Evolutionary conservation across 2,797 vertebrate species (phyloP).

Genomic region (Prionace glauca): DNA sequence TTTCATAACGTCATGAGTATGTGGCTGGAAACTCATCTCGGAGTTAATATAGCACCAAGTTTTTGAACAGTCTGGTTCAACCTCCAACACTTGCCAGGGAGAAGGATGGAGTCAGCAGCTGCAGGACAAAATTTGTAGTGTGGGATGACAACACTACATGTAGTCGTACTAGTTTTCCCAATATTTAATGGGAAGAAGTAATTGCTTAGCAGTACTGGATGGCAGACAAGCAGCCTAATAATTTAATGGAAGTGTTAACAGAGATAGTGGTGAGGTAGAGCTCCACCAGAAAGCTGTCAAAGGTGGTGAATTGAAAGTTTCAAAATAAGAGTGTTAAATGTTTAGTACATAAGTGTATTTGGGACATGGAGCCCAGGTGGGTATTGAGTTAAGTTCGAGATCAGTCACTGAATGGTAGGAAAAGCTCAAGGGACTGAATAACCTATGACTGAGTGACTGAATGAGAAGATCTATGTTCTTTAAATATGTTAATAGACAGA

Average conservation of each 20-base stretch:
- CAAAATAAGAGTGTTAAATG: background rate
- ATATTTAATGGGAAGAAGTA: too few species aligned
- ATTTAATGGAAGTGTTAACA: background rate
- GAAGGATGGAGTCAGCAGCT: background rate
- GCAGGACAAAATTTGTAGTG: background rate
- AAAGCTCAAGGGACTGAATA: background rate
- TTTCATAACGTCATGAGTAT: background rate
- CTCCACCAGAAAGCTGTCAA: background rate
- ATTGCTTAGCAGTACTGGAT: too few species aligned
- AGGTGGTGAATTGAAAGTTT: background rate
- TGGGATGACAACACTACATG: too few species aligned
- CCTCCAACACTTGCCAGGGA: background rate
- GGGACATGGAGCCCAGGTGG: background rate
- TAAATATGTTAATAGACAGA: background rate
- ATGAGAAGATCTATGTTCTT: background rate
- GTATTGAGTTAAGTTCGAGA: background rate
- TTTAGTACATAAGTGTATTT: background rate
- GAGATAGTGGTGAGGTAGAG: background rate
- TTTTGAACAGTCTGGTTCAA: background rate
- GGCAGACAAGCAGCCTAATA: background rate
- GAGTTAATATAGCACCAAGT: background rate
- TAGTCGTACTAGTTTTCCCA: too few species aligned
- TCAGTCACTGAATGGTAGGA: background rate
- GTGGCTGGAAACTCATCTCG: background rate
- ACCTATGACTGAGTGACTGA: background rate